Percentiles rank a stretch among this genome's conserved stretches.
Conservation (phyloP, 2,797 vertebrate genomes). For the Propithecus deckenii region DNA sequence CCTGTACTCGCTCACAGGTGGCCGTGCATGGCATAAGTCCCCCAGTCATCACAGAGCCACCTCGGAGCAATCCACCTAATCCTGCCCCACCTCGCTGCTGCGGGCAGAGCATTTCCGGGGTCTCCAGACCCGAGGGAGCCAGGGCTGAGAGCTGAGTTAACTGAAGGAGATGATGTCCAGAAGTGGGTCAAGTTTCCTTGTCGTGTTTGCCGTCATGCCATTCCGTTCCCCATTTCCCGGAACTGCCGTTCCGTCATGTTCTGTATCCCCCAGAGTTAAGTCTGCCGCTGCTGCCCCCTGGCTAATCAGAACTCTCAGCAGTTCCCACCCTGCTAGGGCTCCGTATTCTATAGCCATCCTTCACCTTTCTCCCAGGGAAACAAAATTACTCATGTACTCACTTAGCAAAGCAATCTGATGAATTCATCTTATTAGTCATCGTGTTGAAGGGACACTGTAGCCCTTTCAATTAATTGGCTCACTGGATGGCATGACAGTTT, state of each 20-base stretch:
- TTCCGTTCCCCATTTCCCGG: background rate
- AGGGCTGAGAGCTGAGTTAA: rapidly evolving
- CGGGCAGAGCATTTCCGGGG: background rate
- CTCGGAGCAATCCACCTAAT: background rate
- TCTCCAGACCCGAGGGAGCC: background rate
- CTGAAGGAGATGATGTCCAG: background rate
- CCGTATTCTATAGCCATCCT: background rate
- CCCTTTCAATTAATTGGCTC: background rate
- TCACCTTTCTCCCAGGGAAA: background rate
- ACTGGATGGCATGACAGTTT: background rate
- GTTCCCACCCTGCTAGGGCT: background rate
- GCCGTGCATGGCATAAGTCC: background rate
- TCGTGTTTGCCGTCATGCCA: background rate
- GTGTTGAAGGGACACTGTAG: background rate
- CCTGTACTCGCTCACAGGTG: background rate
- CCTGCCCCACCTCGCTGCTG: background rate
- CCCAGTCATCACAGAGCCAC: rapidly evolving
- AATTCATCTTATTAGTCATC: background rate
- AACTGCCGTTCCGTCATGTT: rapidly evolving
- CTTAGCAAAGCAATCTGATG: background rate
- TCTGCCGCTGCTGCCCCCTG: background rate
- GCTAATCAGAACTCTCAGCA: background rate
- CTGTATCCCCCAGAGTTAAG: background rate
- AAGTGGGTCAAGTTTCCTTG: background rate
- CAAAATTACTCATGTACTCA: background rate